Evolutionary conservation across 2,888 invertebrate species (phyloP).

Genomic region (Sarcophaga rosellei): DNA sequence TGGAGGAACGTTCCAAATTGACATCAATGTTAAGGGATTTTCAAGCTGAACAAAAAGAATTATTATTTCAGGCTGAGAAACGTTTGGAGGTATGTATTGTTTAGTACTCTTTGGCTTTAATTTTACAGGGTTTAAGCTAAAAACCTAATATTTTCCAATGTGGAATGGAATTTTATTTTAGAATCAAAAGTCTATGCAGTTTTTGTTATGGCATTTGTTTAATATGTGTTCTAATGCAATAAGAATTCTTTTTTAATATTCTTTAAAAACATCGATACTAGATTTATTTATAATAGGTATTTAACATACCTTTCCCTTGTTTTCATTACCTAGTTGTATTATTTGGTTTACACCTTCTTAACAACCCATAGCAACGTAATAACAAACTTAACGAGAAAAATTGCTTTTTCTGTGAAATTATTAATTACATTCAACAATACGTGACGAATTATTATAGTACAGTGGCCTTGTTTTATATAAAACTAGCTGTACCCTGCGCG

Average conservation of each 20-base stretch:
- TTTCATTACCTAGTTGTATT: too few species aligned
- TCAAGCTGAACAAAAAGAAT: slow-evolving; percentile 91
- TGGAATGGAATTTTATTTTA: too few species aligned
- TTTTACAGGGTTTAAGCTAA: neutral
- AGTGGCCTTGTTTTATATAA: neutral
- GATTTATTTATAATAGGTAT: neutral
- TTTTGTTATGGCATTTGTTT: too few species aligned
- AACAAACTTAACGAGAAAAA: too few species aligned
- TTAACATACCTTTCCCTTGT: too few species aligned
- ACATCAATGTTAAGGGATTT: slow-evolving; percentile 94
- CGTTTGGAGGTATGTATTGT: slow-evolving; percentile 87
- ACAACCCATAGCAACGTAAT: too few species aligned
- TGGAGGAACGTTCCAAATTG: slow-evolving; percentile 93
- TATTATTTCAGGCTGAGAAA: slow-evolving; percentile 92
- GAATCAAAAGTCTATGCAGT: too few species aligned
- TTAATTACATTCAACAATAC: neutral
- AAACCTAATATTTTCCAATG: neutral
- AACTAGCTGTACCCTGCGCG: too few species aligned
- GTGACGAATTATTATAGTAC: neutral
- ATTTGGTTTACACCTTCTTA: too few species aligned
- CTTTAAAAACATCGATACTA: neutral
- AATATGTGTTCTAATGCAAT: neutral
- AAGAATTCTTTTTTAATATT: slow-evolving; percentile 25
- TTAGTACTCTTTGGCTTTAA: neutral
- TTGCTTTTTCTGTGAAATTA: too few species aligned